Percentiles rank a stretch among this genome's conserved stretches.
Evolutionary conservation across 2,888 invertebrate genomes (phyloP).

Genomic region (Chelonus formosanus): DNA sequence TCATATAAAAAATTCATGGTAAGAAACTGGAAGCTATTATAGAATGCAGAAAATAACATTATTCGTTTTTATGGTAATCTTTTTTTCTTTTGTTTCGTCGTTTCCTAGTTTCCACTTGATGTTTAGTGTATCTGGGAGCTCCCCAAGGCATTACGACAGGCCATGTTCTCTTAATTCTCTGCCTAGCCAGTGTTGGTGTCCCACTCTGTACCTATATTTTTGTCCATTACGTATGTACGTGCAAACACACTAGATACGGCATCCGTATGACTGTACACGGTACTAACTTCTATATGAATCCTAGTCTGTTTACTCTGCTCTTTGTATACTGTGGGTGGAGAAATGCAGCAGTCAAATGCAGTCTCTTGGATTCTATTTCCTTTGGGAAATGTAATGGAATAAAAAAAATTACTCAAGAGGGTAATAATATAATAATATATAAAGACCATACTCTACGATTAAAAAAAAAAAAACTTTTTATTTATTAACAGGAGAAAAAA

Average conservation of each 20-base stretch:
- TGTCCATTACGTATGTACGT: constrained; percentile 15
- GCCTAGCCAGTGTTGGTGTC: constrained; percentile 10
- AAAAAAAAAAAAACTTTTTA: too few relatives aligned
- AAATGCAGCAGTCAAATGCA: constrained; percentile 21
- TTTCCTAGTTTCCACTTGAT: constrained; percentile 13
- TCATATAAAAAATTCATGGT: too few relatives aligned
- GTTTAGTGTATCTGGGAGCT: constrained; percentile 8
- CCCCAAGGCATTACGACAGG: constrained; percentile 19
- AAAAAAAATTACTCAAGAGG: neutral
- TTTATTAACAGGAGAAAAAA: too few relatives aligned
- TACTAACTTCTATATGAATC: constrained; percentile 10
- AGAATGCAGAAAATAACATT: too few relatives aligned
- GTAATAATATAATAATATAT: too few relatives aligned
- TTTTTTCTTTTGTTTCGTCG: constrained; percentile 6
- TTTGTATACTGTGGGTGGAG: constrained; percentile 6
- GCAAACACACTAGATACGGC: constrained; percentile 4
- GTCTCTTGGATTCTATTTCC: constrained; percentile 15
- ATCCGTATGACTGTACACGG: constrained; percentile 12
- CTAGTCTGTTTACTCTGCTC: constrained; percentile 7
- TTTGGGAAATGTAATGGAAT: constrained; percentile 17
- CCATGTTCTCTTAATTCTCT: constrained; percentile 28
- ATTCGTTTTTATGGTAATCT: too few relatives aligned
- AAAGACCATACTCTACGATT: too few relatives aligned
- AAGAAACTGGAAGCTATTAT: too few relatives aligned
- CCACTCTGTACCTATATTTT: constrained; percentile 6